phyloP scores from a whole-genome alignment of 1,140 invertebrate species.

The Ceratina calcarata region DNA sequence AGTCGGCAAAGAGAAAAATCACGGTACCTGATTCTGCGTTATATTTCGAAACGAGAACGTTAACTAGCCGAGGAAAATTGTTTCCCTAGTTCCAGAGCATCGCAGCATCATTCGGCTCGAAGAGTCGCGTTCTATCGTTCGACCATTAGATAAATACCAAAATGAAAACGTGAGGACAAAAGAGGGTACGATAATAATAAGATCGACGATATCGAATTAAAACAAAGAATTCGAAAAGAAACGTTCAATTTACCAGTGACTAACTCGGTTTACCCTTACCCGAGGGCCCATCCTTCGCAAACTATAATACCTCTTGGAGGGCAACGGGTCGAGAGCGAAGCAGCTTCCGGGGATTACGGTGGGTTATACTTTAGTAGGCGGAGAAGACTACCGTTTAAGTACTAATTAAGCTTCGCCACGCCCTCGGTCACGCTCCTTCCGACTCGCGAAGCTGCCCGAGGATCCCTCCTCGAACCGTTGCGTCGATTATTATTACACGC shows the following conservation, averaged over 20 bases:
- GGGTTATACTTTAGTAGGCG: constrained; percentile 78
- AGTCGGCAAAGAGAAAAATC: constrained; percentile 14
- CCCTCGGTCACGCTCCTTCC: constrained; percentile 74
- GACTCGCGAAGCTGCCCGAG: constrained; percentile 30
- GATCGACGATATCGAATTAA: constrained; percentile 50
- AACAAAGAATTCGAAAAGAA: constrained; percentile 68
- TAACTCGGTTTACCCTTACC: constrained; percentile 55
- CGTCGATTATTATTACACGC: too few species aligned
- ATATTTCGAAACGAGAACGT: neutral
- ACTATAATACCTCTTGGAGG: constrained; percentile 53
- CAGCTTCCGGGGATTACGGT: constrained; percentile 72
- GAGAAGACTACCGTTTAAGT: constrained; percentile 78
- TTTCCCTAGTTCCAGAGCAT: neutral
- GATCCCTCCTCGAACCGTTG: neutral
- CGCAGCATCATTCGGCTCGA: neutral
- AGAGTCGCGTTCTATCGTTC: neutral
- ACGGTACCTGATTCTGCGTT: constrained; percentile 28
- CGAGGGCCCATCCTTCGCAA: constrained; percentile 52
- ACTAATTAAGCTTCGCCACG: constrained; percentile 78
- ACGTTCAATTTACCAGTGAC: constrained; percentile 79
- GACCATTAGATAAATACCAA: too few species aligned
- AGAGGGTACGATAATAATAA: constrained; percentile 42
- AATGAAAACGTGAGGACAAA: neutral
- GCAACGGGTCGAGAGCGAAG: constrained; percentile 57
- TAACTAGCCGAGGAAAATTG: constrained; percentile 16